Conservation (phyloP, 1,140 invertebrate genomes). For the Epicauta chinensis region DNA sequence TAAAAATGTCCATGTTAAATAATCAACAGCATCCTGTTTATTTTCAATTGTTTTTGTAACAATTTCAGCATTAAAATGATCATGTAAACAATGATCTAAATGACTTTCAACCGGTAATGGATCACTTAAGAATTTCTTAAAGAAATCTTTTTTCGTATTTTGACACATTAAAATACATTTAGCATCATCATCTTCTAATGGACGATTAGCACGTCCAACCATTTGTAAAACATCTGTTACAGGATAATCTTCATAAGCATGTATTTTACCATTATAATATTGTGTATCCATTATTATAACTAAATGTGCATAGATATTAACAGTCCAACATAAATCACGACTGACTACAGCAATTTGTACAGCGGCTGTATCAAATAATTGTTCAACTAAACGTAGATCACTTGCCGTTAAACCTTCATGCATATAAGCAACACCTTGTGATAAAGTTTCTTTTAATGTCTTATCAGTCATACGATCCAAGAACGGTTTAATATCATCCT, state of each 20-base stretch:
- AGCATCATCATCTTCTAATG: constrained; percentile 85
- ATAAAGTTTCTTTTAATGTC: constrained; percentile 77
- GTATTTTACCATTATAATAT: constrained; percentile 91
- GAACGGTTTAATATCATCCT: constrained; percentile 83
- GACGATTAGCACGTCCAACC: constrained; percentile 88
- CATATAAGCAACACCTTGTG: constrained; percentile 93
- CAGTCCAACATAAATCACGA: constrained; percentile 84
- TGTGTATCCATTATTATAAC: constrained; percentile 98
- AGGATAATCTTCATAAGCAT: constrained; percentile 95
- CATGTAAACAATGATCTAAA: constrained; percentile 93
- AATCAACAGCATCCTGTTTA: constrained; percentile 99
- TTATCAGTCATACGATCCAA: constrained; percentile 83
- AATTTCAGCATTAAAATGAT: constrained; percentile 99
- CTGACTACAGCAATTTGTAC: constrained; percentile 92
- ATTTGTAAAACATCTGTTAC: constrained; percentile 97
- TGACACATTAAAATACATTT: constrained; percentile 97
- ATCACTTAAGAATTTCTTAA: constrained; percentile 97
- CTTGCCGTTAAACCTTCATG: constrained; percentile 85
- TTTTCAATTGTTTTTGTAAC: constrained; percentile 99
- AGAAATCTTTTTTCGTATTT: constrained; percentile 96
- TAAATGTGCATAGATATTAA: constrained; percentile 83
- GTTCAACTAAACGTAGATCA: constrained; percentile 86
- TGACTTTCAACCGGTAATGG: constrained; percentile 97
- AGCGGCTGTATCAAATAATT: constrained; percentile 87
- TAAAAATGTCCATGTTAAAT: constrained; percentile 98